Conservation (phyloP, 2,113 vertebrate genomes). For the Galbula dea region DNA sequence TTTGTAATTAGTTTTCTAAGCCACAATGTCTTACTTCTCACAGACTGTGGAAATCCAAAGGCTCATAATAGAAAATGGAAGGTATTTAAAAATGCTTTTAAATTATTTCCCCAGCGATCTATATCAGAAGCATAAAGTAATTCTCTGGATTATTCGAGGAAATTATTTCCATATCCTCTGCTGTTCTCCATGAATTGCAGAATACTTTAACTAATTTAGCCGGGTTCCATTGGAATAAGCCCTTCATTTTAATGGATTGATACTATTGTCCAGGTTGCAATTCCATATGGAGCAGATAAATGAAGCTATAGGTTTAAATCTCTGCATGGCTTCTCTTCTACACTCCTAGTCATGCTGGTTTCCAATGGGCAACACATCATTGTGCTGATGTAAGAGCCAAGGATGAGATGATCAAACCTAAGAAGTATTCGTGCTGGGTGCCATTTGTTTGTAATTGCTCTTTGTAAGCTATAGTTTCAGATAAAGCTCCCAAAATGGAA, state of each 20-base stretch:
- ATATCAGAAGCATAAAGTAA: constrained; percentile 75
- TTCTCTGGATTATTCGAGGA: constrained; percentile 76
- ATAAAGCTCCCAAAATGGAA: constrained; percentile 73
- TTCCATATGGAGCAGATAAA: constrained; percentile 61
- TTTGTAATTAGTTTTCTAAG: constrained; percentile 81
- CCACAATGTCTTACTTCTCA: constrained; percentile 71
- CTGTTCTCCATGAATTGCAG: constrained; percentile 58
- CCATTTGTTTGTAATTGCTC: constrained; percentile 77
- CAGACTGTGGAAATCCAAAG: constrained; percentile 78
- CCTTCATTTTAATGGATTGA: constrained; percentile 63
- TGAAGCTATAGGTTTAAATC: constrained; percentile 69
- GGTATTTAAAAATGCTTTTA: constrained; percentile 79
- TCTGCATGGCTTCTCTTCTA: constrained; percentile 50
- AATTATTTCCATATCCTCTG: constrained; percentile 70
- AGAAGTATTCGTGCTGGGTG: constrained; percentile 70
- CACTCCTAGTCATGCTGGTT: constrained; percentile 50
- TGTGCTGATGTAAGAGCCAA: constrained; percentile 66
- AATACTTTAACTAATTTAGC: constrained; percentile 67
- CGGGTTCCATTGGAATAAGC: constrained; percentile 40
- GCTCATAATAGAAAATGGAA: constrained; percentile 80
- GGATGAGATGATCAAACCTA: constrained; percentile 71
- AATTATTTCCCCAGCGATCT: constrained; percentile 84
- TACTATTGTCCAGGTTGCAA: constrained; percentile 59
- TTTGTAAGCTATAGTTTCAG: constrained; percentile 76
- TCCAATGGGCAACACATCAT: constrained; percentile 66